These are phyloP conservation scores for Nomada flava DNA, from an alignment of 2,888 invertebrate species.

Conservation along the genomic window DNA sequence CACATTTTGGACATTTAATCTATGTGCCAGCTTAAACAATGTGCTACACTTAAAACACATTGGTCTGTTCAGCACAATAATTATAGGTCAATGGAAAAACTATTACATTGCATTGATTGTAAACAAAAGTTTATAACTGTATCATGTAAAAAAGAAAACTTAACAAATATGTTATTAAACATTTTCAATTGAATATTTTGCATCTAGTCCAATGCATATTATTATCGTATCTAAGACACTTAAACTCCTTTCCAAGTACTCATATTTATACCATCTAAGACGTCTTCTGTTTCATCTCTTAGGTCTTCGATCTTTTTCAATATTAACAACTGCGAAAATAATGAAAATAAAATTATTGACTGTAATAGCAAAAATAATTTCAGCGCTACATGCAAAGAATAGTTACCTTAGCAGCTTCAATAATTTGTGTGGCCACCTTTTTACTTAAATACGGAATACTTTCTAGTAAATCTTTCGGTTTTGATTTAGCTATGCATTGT, in stretches of 20 bases:
- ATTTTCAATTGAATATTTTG: background rate
- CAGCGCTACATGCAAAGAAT: background rate
- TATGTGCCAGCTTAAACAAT: constrained; percentile 83
- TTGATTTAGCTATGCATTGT: constrained; percentile 90
- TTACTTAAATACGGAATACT: constrained; percentile 89
- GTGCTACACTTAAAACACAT: constrained; percentile 74
- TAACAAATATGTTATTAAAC: background rate
- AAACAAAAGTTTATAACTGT: constrained; percentile 8
- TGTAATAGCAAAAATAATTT: background rate
- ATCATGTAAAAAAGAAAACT: background rate
- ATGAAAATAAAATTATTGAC: constrained; percentile 29
- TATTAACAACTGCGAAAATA: constrained; percentile 80
- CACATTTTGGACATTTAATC: constrained; percentile 66
- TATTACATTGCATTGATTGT: constrained; percentile 9
- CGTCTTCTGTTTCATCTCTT: constrained; percentile 92
- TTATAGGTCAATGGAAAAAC: constrained; percentile 17
- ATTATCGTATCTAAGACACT: background rate
- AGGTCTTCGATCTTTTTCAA: constrained; percentile 94
- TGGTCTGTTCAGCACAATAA: constrained; percentile 80
- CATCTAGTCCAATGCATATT: too few relatives aligned
- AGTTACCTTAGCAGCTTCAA: constrained; percentile 93
- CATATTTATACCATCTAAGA: constrained; percentile 86
- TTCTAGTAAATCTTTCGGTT: constrained; percentile 87
- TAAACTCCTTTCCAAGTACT: constrained; percentile 14
- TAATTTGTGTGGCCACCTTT: constrained; percentile 91